Evolutionary conservation across 1,140 invertebrate species (phyloP), one percentile per base, ranked within the genome.

Genomic region (Homarus americanus): DNA sequence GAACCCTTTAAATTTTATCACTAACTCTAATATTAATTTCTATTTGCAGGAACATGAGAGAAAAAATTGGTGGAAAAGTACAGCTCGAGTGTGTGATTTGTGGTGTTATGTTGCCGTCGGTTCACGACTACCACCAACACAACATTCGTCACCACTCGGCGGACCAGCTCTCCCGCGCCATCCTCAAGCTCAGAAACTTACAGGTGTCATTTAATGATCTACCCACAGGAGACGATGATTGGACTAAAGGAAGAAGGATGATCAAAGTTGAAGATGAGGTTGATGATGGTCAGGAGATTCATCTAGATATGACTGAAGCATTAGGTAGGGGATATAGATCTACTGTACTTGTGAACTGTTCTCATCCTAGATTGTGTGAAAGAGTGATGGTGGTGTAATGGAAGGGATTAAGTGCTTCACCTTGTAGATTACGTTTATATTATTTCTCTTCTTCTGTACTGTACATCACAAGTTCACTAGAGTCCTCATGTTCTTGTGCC

Each of bases 41-140:
- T n/a, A 69, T 32, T 83, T 82, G 34, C 49, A 84, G 82, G 17
- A 44, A 24, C 20, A 84, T 73, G 58, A 84, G 72, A 17, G 82
- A 72, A 72, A 41, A n/a, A 10, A 69, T 4, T 0, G 66, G n/a
- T 28, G 28, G 63, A 40, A 84, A 72, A 36, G 58, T 36, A 24
- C 36, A 36, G 40, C 38, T 89, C 10, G 79, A 89, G 53, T 89
- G 87, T 28, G 58, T 89, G 32, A 73, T 89, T 15, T 89, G 87
- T 73, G 87, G 87, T 5, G 44, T 34, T 28, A n/a, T 69, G 20
- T 15, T 82, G 40, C 32, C 58, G 20, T 89, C 87, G 0, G 79
- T 82, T 40, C 82, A 82, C 69, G 32, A 40, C 17, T 89, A 89
- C 66, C 87, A 89, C 78, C 82, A 82, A 28, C 87, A 89, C 79